Percentiles rank a stretch among this genome's conserved stretches.
Evolutionary conservation across 92 coral and sea anemone genomes (phyloP).

Genomic region (Galaxea fascicularis): DNA sequence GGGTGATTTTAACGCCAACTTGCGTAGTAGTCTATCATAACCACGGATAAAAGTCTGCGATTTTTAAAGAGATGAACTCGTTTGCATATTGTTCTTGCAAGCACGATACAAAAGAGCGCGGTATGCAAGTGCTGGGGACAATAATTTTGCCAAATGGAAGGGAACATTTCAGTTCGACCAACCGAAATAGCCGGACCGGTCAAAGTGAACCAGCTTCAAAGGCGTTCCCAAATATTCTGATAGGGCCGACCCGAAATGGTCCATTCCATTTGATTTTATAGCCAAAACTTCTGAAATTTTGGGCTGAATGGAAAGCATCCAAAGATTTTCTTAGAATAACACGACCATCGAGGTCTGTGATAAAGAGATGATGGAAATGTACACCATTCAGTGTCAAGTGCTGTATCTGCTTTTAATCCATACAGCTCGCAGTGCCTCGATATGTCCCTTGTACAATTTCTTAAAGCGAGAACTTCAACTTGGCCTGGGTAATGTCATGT

Average conservation of each 20-base stretch:
- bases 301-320: not conserved
- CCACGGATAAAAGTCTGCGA: slow-evolving; percentile 8
- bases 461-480: slow-evolving; percentile 2
- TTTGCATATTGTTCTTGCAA: not conserved
- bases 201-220: slow-evolving; percentile 14
- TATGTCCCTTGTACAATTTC: slow-evolving; percentile 4
- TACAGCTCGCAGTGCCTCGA: slow-evolving; percentile 10
- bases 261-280: slow-evolving; percentile 8
- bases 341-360: slow-evolving; percentile 19
- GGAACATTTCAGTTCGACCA: slow-evolving; percentile 9
- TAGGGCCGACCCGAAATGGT: slow-evolving; percentile 9
- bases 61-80: too few relatives aligned
- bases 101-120: slow-evolving; percentile 1
- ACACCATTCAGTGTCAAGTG: not conserved
- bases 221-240: slow-evolving; percentile 33
- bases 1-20: too few relatives aligned
- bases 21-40: slow-evolving; percentile 6
- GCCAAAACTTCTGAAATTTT: not conserved
- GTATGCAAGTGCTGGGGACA: slow-evolving; percentile 13
- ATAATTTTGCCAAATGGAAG: slow-evolving; percentile 6
- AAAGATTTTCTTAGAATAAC: not conserved
- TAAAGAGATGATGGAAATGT: not conserved
- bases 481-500: not conserved
- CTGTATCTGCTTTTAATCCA: not conserved
- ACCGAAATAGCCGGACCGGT: slow-evolving; percentile 16